Evolutionary conservation across 2,797 vertebrate species (phyloP).

Genomic region (Phylloscopus collybita): DNA sequence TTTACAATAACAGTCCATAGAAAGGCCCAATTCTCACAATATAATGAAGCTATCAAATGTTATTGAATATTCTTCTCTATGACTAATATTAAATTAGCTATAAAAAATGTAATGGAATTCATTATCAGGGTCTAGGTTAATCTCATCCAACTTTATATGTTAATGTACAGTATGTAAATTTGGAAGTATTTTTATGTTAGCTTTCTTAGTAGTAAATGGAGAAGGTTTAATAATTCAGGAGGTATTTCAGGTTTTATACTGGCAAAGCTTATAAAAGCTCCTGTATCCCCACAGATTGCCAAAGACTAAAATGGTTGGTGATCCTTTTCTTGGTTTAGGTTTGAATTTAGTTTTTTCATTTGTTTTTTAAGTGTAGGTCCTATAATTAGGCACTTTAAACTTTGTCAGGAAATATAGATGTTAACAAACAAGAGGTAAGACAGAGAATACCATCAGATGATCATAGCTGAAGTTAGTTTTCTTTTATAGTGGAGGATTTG

Average conservation of each 20-base stretch:
- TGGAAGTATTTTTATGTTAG: neutral
- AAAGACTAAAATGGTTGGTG: neutral
- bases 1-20: neutral
- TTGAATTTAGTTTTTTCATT: neutral
- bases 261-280: neutral
- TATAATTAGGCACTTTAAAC: neutral
- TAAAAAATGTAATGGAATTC: neutral
- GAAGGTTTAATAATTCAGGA: neutral
- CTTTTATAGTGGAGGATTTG: neutral
- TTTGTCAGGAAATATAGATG: neutral
- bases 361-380: neutral
- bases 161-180: neutral
- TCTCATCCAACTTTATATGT: neutral
- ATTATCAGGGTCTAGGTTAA: neutral
- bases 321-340: neutral
- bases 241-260: neutral
- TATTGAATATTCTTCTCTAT: neutral
- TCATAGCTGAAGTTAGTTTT: neutral
- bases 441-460: neutral
- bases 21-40: neutral
- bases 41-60: neutral
- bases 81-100: neutral
- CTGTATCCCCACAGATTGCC: neutral
- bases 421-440: neutral
- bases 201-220: neutral